These are phyloP conservation scores for Unio delphinus DNA, from an alignment of 2,888 invertebrate species.

Conservation along the genomic window DNA sequence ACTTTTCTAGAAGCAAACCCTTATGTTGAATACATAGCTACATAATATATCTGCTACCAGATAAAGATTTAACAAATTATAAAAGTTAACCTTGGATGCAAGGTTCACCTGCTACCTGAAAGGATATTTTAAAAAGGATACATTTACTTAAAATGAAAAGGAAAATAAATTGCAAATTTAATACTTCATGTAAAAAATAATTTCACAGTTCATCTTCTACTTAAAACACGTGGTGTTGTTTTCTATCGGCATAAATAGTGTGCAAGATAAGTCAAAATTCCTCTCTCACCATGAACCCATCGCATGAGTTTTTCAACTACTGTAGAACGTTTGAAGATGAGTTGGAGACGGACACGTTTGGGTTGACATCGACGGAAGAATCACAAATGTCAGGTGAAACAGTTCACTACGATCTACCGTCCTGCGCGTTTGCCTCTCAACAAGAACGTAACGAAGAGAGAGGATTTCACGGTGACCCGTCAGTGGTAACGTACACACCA, in stretches of 20 bases:
- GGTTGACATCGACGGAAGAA: neutral
- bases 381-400: neutral
- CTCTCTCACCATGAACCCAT: constrained; percentile 16
- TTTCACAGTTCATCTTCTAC: neutral
- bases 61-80: too few species aligned
- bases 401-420: constrained; percentile 12
- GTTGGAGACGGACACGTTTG: constrained; percentile 14
- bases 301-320: constrained; percentile 39
- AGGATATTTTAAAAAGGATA: too few species aligned
- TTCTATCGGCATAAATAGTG: neutral
- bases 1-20: too few species aligned
- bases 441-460: constrained; percentile 16
- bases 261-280: too few species aligned
- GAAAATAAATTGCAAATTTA: neutral
- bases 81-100: too few species aligned
- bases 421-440: constrained; percentile 22
- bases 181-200: neutral
- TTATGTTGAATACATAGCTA: too few species aligned
- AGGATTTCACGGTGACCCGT: constrained; percentile 6
- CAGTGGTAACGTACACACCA: constrained; percentile 12
- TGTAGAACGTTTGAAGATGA: constrained; percentile 44
- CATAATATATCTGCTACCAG: too few species aligned
- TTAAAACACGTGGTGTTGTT: neutral
- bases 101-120: too few species aligned
- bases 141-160: constrained; percentile 5